phyloP scores from a whole-genome alignment of 2,797 vertebrate genomes.

The Remorina albescens region DNA sequence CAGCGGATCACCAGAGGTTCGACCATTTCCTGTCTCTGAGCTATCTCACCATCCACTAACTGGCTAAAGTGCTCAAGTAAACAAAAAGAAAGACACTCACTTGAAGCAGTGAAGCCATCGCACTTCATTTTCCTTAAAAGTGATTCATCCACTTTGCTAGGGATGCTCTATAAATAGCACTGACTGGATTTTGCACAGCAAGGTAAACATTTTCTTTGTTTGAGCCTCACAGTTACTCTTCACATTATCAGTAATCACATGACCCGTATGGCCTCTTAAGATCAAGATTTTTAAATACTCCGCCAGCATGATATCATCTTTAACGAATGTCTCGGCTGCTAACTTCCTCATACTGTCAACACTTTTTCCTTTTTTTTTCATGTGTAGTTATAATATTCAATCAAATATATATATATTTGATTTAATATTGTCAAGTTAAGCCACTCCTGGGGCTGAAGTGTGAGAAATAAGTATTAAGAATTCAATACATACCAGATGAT shows the following conservation, averaged over 20 bases:
- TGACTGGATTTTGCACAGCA: not conserved
- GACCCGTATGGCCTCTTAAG: not conserved
- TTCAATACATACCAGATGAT: not conserved
- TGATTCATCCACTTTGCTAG: not conserved
- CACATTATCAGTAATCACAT: not conserved
- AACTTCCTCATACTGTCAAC: slow-evolving; percentile 13
- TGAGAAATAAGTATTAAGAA: not conserved
- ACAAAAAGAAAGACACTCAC: not conserved
- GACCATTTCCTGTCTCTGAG: too few relatives aligned
- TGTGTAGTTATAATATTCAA: too few relatives aligned
- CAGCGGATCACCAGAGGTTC: too few relatives aligned
- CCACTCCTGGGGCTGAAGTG: not conserved
- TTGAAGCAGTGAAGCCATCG: not conserved
- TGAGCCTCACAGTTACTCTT: not conserved
- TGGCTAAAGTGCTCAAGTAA: not conserved
- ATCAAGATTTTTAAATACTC: slow-evolving; percentile 2
- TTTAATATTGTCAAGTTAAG: too few relatives aligned
- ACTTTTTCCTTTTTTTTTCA: slow-evolving; percentile 50
- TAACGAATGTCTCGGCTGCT: slow-evolving; percentile 15
- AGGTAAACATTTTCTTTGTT: not conserved
- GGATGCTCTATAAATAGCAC: not conserved
- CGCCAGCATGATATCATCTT: slow-evolving; percentile 40
- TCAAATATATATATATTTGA: too few relatives aligned
- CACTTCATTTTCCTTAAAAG: not conserved
- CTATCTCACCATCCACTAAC: too few relatives aligned